These are phyloP conservation scores for Hyposoter dolosus DNA, from an alignment of 2,888 invertebrate genomes.

Conservation along the genomic window DNA sequence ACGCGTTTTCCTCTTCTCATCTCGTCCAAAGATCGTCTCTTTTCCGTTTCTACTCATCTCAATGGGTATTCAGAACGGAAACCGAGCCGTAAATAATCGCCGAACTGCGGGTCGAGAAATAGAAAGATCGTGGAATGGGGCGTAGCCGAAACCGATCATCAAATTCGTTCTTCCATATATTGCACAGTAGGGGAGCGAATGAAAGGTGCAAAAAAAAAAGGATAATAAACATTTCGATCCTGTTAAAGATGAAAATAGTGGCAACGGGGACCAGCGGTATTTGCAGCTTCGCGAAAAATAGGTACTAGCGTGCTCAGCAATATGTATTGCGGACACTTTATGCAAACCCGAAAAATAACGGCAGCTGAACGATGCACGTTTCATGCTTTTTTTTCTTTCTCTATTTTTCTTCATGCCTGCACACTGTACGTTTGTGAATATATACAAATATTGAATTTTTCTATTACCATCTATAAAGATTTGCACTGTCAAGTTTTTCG, in stretches of 20 bases:
- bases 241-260: conserved; percentile 61
- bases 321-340: conserved; percentile 48
- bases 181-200: conserved; percentile 20
- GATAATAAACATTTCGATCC: conserved; percentile 48
- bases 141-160: conserved; percentile 20
- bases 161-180: conserved; percentile 50
- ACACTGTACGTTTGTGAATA: conserved; percentile 6
- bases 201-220: conserved; percentile 18
- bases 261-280: conserved; percentile 41
- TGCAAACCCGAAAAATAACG: conserved; percentile 60
- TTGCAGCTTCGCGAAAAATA: conserved; percentile 61
- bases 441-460: conserved; percentile 27
- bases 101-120: conserved; percentile 33
- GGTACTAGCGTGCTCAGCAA: conserved; percentile 9
- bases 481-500: conserved; percentile 42
- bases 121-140: conserved; percentile 1
- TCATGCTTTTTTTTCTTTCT: conserved; percentile 23
- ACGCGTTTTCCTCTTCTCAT: conserved; percentile 38
- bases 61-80: conserved; percentile 61
- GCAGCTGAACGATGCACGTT: conserved; percentile 34
- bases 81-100: conserved; percentile 67
- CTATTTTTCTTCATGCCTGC: conserved; percentile 10
- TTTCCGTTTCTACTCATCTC: conserved; percentile 60
- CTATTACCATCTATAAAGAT: not conserved
- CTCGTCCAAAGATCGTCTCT: conserved; percentile 43